phyloP scores from a whole-genome alignment of 2,888 invertebrate genomes.

The Halictus ligatus region DNA sequence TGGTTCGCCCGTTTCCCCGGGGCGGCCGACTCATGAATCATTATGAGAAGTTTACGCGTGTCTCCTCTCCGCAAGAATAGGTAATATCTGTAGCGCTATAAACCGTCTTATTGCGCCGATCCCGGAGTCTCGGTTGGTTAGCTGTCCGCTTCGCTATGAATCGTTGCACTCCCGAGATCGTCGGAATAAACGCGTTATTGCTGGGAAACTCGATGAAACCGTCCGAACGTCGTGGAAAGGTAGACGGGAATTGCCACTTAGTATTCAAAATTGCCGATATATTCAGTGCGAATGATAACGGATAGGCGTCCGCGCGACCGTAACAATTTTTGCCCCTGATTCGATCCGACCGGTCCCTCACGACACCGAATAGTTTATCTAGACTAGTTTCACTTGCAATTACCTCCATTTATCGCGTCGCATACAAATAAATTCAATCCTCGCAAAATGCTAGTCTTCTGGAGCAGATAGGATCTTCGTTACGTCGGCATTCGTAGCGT shows the following conservation, averaged over 20 bases:
- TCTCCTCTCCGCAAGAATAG: conserved; percentile 11
- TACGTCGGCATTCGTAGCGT: no score
- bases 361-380: background rate
- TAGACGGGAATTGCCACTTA: conserved; percentile 13
- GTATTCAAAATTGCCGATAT: conserved; percentile 8
- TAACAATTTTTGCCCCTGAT: background rate
- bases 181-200: conserved; percentile 10
- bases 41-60: conserved; percentile 21
- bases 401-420: background rate
- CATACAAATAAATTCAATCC: background rate
- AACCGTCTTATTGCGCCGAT: conserved; percentile 30
- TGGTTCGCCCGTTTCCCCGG: conserved; percentile 1
- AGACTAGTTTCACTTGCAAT: background rate
- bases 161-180: conserved; percentile 16
- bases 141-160: conserved; percentile 20
- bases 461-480: background rate
- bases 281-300: background rate
- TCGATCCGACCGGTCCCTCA: background rate
- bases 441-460: background rate
- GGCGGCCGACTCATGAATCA: conserved; percentile 6
- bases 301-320: background rate
- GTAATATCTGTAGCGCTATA: conserved; percentile 24
- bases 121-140: conserved; percentile 13
- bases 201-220: conserved; percentile 10
- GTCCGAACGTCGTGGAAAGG: background rate